Evolutionary conservation across 2,888 invertebrate species (phyloP).

Genomic region (Drosophila peninsularis): DNA sequence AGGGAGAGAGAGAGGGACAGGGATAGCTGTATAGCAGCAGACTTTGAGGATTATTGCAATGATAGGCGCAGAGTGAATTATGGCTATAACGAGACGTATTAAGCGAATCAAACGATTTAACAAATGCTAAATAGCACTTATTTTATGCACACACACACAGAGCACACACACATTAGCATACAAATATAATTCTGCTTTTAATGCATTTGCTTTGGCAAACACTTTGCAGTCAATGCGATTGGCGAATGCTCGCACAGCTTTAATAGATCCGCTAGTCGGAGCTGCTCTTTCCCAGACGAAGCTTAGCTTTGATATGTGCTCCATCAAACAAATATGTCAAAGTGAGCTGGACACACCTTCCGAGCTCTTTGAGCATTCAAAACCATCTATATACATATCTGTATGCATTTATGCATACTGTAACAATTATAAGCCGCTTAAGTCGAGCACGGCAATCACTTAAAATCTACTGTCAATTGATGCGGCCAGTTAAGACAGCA

Average conservation of each 20-base stretch:
- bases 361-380: not conserved
- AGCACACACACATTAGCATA: not conserved
- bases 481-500: not conserved
- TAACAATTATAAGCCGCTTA: slow-evolving; percentile 14
- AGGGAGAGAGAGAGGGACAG: not conserved
- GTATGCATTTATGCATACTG: not conserved
- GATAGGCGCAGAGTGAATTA: slow-evolving; percentile 35
- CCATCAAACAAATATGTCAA: not conserved
- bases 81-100: slow-evolving; percentile 35
- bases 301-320: not conserved
- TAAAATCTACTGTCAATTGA: not conserved
- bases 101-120: slow-evolving; percentile 45
- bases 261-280: not conserved
- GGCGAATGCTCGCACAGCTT: not conserved
- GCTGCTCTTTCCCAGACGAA: not conserved
- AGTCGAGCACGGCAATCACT: slow-evolving; percentile 1
- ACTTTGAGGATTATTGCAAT: slow-evolving; percentile 30
- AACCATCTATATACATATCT: not conserved
- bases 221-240: not conserved
- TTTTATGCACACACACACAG: slow-evolving; percentile 2
- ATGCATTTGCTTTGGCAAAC: not conserved
- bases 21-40: not conserved
- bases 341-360: not conserved
- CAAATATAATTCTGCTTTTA: not conserved
- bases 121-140: slow-evolving; percentile 11